A percentile compares a stretch with the other conserved stretches of the same genome.
phyloP scores from a whole-genome alignment of 2,113 vertebrate species.

The Poicephalus gulielmi region DNA sequence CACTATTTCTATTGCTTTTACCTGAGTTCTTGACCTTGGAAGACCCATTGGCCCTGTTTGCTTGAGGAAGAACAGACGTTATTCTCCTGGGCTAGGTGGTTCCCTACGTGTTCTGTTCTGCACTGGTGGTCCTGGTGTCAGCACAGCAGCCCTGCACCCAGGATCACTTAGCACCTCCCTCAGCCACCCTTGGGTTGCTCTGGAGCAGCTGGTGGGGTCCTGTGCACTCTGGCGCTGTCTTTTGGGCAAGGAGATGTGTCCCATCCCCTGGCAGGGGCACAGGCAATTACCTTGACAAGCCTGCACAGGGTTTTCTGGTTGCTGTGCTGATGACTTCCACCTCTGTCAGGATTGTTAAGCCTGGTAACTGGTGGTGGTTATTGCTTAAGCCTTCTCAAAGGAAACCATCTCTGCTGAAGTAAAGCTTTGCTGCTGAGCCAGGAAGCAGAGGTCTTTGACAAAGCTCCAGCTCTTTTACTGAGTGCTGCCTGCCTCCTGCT shows the following conservation, averaged over 20 bases:
- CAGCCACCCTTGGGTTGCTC: not conserved
- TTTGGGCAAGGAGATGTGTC: not conserved
- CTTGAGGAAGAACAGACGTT: not conserved
- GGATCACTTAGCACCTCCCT: not conserved
- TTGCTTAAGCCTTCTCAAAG: not conserved
- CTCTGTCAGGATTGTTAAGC: not conserved
- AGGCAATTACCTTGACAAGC: not conserved
- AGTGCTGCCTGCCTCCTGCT: not conserved
- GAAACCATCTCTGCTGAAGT: not conserved
- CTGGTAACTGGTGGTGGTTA: not conserved
- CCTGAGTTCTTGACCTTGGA: not conserved
- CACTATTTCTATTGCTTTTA: not conserved
- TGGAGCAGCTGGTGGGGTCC: not conserved
- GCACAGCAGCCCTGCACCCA: not conserved
- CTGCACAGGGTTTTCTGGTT: not conserved
- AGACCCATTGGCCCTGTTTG: rapidly evolving
- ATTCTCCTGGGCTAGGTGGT: not conserved
- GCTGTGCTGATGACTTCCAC: not conserved
- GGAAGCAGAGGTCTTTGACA: not conserved
- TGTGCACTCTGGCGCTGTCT: too few species aligned
- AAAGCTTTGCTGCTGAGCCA: not conserved
- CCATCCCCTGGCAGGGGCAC: rapidly evolving
- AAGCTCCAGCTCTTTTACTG: not conserved
- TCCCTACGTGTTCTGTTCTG: rapidly evolving
- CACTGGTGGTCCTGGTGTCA: rapidly evolving